Evolutionary conservation across 2,888 invertebrate genomes (phyloP).

Genomic region (Drosophila ustulata): DNA sequence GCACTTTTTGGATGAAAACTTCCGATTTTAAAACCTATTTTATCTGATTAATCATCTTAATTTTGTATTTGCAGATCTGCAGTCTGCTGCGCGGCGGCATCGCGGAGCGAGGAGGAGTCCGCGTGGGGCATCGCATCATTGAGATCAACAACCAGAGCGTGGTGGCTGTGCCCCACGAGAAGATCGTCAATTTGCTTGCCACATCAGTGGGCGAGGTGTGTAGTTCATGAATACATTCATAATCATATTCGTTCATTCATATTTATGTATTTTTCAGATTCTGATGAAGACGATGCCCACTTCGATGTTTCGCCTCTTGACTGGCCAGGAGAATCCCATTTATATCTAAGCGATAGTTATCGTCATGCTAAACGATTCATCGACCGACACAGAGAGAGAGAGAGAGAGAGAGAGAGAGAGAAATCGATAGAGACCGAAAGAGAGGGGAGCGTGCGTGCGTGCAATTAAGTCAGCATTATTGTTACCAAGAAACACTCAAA

Average conservation of each 20-base stretch:
- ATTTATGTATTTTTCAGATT: constrained; percentile 88
- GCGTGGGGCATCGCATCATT: constrained; percentile 99
- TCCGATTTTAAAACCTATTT: too few species aligned
- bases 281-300: constrained; percentile 99
- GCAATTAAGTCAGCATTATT: constrained; percentile 41
- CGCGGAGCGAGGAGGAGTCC: constrained; percentile 98
- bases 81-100: constrained; percentile 99
- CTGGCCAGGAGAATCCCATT: constrained; percentile 99
- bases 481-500: constrained; percentile 53
- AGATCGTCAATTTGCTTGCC: constrained; percentile 99
- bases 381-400: background rate
- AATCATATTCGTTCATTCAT: background rate
- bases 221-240: background rate
- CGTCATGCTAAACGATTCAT: constrained; percentile 1
- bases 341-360: constrained; percentile 91
- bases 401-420: background rate
- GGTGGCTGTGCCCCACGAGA: constrained; percentile 99
- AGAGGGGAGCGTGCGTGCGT: constrained; percentile 8
- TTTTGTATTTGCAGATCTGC: constrained; percentile 91
- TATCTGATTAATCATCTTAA: too few species aligned
- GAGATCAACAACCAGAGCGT: constrained; percentile 99
- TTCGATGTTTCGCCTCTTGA: constrained; percentile 99
- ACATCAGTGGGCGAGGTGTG: constrained; percentile 99
- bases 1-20: too few species aligned
- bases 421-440: background rate